Percentiles rank a stretch among this genome's conserved stretches.
Evolutionary conservation across 2,888 invertebrate genomes (phyloP).

Genomic region (Athalia circularis): DNA sequence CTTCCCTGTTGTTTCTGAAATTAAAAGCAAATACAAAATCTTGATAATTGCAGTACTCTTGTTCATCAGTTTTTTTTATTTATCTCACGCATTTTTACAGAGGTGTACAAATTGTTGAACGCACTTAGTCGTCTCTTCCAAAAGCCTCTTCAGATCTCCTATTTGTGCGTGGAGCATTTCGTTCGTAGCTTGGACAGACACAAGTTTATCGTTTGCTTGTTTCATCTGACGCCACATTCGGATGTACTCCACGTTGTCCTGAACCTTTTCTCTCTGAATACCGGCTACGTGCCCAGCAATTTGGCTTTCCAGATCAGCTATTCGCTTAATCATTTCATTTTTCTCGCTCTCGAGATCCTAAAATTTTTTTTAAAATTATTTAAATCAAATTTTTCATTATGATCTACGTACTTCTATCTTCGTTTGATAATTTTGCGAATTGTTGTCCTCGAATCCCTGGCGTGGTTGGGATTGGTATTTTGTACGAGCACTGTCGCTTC

Average conservation of each 20-base stretch:
- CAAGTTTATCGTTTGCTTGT: conserved; percentile 66
- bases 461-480: conserved; percentile 59
- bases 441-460: conserved; percentile 56
- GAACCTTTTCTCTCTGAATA: conserved; percentile 66
- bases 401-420: conserved; percentile 62
- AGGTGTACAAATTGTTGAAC: conserved; percentile 17
- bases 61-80: not conserved
- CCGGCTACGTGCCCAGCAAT: conserved; percentile 56
- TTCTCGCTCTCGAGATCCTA: conserved; percentile 66
- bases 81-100: not conserved
- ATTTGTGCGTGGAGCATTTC: conserved; percentile 62
- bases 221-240: conserved; percentile 69
- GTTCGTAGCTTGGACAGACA: conserved; percentile 59
- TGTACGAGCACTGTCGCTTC: conserved; percentile 66
- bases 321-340: conserved; percentile 60
- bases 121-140: conserved; percentile 66
- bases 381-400: no score
- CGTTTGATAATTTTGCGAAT: conserved; percentile 55
- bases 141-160: conserved; percentile 59
- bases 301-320: conserved; percentile 64
- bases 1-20: conserved; percentile 61
- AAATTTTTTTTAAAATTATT: not conserved
- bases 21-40: no score
- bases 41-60: no score
- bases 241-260: conserved; percentile 71